Conservation (phyloP, 1,140 invertebrate species). For the Drosophila nikananu region DNA sequence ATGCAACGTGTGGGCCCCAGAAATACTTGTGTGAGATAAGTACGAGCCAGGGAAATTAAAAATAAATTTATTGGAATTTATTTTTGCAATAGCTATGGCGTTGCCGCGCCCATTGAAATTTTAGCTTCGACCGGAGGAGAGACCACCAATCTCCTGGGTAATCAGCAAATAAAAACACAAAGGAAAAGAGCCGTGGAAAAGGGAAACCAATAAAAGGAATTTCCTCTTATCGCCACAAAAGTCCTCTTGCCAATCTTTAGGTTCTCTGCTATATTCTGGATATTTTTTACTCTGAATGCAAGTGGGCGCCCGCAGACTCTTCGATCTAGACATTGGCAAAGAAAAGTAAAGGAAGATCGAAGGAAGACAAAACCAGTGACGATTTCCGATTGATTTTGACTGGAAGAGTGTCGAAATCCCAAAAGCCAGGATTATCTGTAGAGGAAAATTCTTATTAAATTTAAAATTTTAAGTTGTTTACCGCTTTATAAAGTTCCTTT, state of each 20-base stretch:
- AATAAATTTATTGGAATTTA: conserved; percentile 32
- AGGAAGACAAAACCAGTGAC: conserved; percentile 38
- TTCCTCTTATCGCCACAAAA: conserved; percentile 60
- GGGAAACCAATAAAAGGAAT: conserved; percentile 79
- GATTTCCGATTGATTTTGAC: conserved; percentile 32
- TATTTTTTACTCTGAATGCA: not conserved
- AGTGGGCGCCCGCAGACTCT: conserved; percentile 65
- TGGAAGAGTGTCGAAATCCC: no score
- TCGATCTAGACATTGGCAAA: conserved; percentile 64
- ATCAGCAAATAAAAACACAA: conserved; percentile 65
- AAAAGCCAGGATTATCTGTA: not conserved
- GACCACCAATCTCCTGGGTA: conserved; percentile 56
- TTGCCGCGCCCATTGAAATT: conserved; percentile 38
- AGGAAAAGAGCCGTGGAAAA: conserved; percentile 38
- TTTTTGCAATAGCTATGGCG: conserved; percentile 22
- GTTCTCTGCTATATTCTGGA: not conserved
- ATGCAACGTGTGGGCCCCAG: conserved; percentile 32
- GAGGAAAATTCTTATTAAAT: no score
- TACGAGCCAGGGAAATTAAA: conserved; percentile 23
- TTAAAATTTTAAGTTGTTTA: no score
- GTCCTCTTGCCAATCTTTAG: conserved; percentile 18
- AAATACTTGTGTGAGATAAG: conserved; percentile 24
- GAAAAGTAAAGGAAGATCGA: not conserved
- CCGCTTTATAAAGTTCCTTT: no score
- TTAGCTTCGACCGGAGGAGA: not conserved